Base-by-base conservation (phyloP, 2,797 vertebrate genomes). In the Tragopan temminckii region DNA sequence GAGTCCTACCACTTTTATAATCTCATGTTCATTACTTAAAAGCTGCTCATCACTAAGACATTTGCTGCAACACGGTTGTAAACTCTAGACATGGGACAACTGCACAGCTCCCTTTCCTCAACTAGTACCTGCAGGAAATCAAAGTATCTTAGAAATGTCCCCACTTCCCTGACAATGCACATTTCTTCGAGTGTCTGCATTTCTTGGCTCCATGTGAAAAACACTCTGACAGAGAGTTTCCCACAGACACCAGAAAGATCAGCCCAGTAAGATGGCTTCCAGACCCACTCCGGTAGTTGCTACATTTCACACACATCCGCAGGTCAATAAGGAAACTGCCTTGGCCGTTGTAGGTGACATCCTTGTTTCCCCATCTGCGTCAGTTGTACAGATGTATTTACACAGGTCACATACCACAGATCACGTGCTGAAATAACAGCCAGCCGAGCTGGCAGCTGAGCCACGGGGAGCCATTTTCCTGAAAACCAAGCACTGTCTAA, bases 251-350 rank as follows among this genome's bases (percentile, higher is more conserved):
- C 88, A 86, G 94, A 64, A 94, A 93, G 63, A 85, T 83, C 38
- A 63, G 63, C 40, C 55, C 62, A 63, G 55, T 52, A 93, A 81
- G 35, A 90, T 14, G 81, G 79, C 77, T 91, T 92, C 61, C 88
- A 97, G 96, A 89, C 31, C 74, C 59, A 29, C 31, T 36, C 38
- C 19, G 11, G 69, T 76, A 88, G 95, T 92, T 97, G 95, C 95
- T 94, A 93, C 91, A 94, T 97, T 97, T 96, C 96, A 94, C 93
- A 97, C 82, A 96, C 90, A 96, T 70, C 59, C 8, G 7, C 25
- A 15, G 80, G 94, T 97, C 94, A 95, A 80, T 90, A 97, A 92
- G 96, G 90, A 97, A 97, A 92, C 70, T 90, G 89, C 90, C 91
- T 84, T 70, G 52, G 77, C 70, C 75, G 59, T 53, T 94, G 90